phyloP scores from a whole-genome alignment of 2,113 vertebrate genomes.

The Gasterosteus aculeatus region DNA sequence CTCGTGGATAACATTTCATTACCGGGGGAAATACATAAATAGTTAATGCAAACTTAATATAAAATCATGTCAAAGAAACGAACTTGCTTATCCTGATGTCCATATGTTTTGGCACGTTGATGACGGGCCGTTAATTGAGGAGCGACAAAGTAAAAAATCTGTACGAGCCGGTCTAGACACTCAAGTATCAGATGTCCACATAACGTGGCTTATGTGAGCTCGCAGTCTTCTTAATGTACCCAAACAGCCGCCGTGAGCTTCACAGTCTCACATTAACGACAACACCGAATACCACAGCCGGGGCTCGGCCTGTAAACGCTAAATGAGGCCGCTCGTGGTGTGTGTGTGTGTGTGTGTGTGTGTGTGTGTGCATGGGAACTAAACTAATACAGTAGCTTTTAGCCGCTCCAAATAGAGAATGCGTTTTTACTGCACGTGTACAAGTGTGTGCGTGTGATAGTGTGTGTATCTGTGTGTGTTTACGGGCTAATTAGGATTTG shows the following conservation, averaged over 20 bases:
- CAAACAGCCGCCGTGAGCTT: slow-evolving; percentile 67
- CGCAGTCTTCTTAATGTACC: slow-evolving; percentile 50
- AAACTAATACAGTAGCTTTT: slow-evolving; percentile 41
- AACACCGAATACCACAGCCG: slow-evolving; percentile 64
- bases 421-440: slow-evolving; percentile 46
- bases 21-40: slow-evolving; percentile 1
- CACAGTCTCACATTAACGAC: slow-evolving; percentile 65
- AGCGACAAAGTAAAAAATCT: not conserved
- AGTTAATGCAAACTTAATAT: not conserved
- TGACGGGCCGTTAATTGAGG: not conserved
- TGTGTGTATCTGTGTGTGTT: slow-evolving; percentile 65
- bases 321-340: slow-evolving; percentile 59
- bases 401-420: slow-evolving; percentile 51
- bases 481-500: slow-evolving; percentile 76
- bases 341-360: slow-evolving; percentile 32
- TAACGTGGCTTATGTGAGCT: slow-evolving; percentile 65
- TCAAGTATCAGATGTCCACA: slow-evolving; percentile 67
- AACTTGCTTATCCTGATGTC: not conserved
- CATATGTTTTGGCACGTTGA: not conserved
- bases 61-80: not conserved
- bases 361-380: slow-evolving; percentile 13
- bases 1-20: not conserved
- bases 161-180: slow-evolving; percentile 68
- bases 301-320: slow-evolving; percentile 61
- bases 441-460: not conserved